Evolutionary conservation across 2,797 vertebrate genomes (phyloP).

Genomic region (Acanthiza pusilla): DNA sequence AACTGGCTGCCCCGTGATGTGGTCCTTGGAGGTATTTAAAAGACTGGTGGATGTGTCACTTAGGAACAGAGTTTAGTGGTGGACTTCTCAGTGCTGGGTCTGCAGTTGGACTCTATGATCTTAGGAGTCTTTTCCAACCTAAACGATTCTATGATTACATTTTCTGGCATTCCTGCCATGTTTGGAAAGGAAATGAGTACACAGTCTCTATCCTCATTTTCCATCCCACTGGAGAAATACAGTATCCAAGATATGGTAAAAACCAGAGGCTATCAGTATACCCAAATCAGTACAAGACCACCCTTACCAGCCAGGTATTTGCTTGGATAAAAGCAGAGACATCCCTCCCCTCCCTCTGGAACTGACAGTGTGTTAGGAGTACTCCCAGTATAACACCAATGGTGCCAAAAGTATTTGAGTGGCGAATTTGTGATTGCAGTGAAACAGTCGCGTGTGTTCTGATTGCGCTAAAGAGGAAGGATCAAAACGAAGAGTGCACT

Average conservation of each 20-base stretch:
- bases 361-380: background rate
- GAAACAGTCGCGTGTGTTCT: background rate
- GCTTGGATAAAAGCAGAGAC: background rate
- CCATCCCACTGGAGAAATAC: background rate
- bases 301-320: background rate
- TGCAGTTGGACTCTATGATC: fast-evolving
- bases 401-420: background rate
- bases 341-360: background rate
- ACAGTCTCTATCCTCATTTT: background rate
- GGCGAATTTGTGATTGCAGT: background rate
- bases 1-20: background rate
- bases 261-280: background rate
- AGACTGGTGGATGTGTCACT: background rate
- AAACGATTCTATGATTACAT: background rate
- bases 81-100: background rate
- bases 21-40: background rate
- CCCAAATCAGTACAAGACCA: background rate
- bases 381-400: background rate
- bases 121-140: background rate
- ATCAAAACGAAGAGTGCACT: background rate
- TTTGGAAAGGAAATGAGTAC: background rate
- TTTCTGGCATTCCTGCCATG: background rate
- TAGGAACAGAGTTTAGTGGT: background rate
- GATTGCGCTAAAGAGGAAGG: background rate
- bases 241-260: background rate